These are phyloP conservation scores for Scrobipalpa atriplicella DNA, from an alignment of 2,888 invertebrate genomes.

Conservation along the genomic window DNA sequence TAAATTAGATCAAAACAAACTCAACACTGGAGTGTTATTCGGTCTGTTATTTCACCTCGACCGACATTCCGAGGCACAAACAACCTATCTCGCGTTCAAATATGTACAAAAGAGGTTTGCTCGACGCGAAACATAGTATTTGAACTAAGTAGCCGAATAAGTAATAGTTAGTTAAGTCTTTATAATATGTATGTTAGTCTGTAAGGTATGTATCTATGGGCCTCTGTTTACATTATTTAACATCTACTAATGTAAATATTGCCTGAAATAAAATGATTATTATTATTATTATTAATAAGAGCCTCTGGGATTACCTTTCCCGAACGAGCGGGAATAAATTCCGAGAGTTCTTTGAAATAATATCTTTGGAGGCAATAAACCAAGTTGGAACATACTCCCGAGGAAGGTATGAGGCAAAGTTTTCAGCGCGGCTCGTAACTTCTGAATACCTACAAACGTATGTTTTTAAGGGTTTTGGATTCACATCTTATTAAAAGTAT, in stretches of 20 bases:
- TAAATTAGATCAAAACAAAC: slow-evolving; percentile 22
- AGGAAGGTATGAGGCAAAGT: slow-evolving; percentile 74
- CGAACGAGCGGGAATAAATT: slow-evolving; percentile 74
- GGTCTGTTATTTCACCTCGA: slow-evolving; percentile 7
- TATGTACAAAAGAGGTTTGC: slow-evolving; percentile 53
- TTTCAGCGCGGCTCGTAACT: slow-evolving; percentile 66
- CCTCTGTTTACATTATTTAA: too few relatives aligned
- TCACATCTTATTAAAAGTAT: background rate
- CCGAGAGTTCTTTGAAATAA: slow-evolving; percentile 77
- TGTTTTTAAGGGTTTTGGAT: slow-evolving; percentile 39
- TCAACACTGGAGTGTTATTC: background rate
- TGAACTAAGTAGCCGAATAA: slow-evolving; percentile 73
- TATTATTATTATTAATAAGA: too few relatives aligned
- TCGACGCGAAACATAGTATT: slow-evolving; percentile 53
- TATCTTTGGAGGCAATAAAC: slow-evolving; percentile 78
- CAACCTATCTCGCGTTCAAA: slow-evolving; percentile 45
- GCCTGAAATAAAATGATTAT: too few relatives aligned
- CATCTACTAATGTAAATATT: too few relatives aligned
- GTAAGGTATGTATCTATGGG: too few relatives aligned
- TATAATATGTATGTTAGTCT: too few relatives aligned
- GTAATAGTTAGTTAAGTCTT: too few relatives aligned
- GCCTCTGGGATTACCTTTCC: slow-evolving; percentile 70
- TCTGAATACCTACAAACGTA: slow-evolving; percentile 43
- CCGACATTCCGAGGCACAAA: slow-evolving; percentile 34
- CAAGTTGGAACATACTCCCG: slow-evolving; percentile 74